These are phyloP conservation scores for Ailuropoda melanoleuca DNA, from an alignment of 2,113 vertebrate genomes.

Conservation along the genomic window DNA sequence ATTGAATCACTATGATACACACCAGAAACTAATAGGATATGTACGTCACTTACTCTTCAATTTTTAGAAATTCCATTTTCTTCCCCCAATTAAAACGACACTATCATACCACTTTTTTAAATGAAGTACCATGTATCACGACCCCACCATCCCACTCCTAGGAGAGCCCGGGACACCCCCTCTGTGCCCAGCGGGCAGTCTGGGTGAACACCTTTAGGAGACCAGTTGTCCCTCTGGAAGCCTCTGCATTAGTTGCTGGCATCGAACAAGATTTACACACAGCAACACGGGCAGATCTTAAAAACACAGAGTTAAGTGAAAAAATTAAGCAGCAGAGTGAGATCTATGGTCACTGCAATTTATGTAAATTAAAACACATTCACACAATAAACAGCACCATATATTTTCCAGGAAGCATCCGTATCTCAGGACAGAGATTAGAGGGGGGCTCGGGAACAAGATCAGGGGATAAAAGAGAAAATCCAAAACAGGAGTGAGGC, in stretches of 20 bases:
- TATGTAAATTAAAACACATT: slow-evolving; percentile 71
- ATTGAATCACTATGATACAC: background rate
- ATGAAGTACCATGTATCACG: accelerated
- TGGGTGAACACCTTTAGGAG: accelerated
- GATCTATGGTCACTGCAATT: slow-evolving; percentile 59
- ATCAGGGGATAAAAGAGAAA: background rate
- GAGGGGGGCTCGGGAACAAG: background rate
- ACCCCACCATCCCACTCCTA: background rate
- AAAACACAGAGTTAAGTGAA: slow-evolving; percentile 46
- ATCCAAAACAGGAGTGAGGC: background rate
- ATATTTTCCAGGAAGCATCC: slow-evolving; percentile 27
- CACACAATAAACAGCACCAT: background rate
- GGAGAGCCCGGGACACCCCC: too few relatives aligned
- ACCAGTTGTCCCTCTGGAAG: background rate
- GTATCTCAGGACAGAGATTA: background rate
- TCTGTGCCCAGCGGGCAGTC: background rate
- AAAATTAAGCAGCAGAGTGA: slow-evolving; percentile 53
- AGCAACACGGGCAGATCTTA: background rate
- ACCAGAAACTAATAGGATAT: background rate
- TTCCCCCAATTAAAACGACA: background rate
- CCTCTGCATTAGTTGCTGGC: background rate
- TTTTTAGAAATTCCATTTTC: background rate
- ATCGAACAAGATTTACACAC: background rate
- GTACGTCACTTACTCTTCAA: background rate
- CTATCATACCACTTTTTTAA: accelerated